Conservation (phyloP, 1,140 invertebrate genomes). For the Apocrypta bakeri region DNA sequence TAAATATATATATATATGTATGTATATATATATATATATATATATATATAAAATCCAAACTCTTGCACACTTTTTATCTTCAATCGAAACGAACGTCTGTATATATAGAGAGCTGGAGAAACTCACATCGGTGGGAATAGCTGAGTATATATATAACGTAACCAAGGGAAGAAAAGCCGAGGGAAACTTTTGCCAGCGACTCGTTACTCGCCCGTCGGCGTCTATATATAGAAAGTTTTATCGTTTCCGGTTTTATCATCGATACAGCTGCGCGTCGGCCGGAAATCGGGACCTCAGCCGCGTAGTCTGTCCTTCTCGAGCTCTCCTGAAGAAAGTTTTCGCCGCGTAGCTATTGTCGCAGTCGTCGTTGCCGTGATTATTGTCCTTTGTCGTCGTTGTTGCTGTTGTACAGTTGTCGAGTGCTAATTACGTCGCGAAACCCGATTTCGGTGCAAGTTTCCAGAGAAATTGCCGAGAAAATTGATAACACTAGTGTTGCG, state of each 20-base stretch:
- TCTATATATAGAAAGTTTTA: conserved; percentile 29
- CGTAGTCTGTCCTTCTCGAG: too few relatives aligned
- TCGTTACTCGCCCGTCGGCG: not conserved
- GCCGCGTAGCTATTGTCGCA: not conserved
- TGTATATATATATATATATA: too few relatives aligned
- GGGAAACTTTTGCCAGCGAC: not conserved
- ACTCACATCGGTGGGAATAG: not conserved
- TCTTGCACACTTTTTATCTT: not conserved
- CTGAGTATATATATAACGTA: not conserved
- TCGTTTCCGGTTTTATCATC: conserved; percentile 42
- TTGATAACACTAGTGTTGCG: not conserved
- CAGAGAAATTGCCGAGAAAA: not conserved
- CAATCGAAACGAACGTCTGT: not conserved
- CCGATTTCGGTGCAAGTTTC: conserved; percentile 25
- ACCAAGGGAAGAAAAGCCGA: not conserved
- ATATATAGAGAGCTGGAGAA: not conserved
- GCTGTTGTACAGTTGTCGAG: not conserved
- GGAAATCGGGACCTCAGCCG: conserved; percentile 7
- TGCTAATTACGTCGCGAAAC: conserved; percentile 41
- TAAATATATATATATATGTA: not conserved
- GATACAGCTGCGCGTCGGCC: conserved; percentile 19
- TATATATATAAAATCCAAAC: too few relatives aligned
- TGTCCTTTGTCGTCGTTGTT: not conserved
- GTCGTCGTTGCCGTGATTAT: not conserved
- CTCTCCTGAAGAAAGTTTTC: not conserved